Conservation (phyloP, 2,888 invertebrate species). For the Eristalinus aeneus region DNA sequence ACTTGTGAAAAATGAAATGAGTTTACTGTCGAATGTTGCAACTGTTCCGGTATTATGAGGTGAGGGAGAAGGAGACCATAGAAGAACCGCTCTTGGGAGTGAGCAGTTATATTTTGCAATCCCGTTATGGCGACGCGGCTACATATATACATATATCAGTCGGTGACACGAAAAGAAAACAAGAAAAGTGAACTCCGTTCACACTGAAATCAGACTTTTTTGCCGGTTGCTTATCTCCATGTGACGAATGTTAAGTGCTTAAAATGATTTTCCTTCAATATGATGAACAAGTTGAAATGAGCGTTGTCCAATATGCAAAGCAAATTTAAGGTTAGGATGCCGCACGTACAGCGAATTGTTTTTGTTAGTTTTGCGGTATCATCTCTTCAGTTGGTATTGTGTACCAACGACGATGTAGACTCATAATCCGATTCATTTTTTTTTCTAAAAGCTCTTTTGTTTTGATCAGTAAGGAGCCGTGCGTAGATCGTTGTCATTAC, state of each 20-base stretch:
- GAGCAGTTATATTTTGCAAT: constrained; percentile 58
- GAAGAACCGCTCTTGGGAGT: constrained; percentile 52
- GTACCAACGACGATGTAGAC: background rate
- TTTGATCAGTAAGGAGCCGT: background rate
- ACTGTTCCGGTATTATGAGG: background rate
- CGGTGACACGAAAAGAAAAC: background rate
- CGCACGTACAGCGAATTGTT: background rate
- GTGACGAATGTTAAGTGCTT: background rate
- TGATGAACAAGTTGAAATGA: background rate
- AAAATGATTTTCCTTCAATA: background rate
- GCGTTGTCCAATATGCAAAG: background rate
- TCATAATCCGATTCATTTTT: constrained; percentile 24
- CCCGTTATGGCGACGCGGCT: constrained; percentile 50
- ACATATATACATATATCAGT: background rate
- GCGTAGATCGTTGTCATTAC: background rate
- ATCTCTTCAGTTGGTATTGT: background rate
- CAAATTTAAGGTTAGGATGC: background rate
- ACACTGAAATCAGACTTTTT: background rate
- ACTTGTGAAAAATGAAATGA: background rate
- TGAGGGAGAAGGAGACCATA: constrained; percentile 3
- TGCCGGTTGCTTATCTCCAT: constrained; percentile 2
- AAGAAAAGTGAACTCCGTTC: background rate
- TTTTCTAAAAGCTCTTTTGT: constrained; percentile 30
- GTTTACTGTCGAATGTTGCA: constrained; percentile 5
- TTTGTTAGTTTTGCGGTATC: constrained; percentile 7